Conservation (phyloP, 2,888 invertebrate species). For the Drosophila peninsularis region DNA sequence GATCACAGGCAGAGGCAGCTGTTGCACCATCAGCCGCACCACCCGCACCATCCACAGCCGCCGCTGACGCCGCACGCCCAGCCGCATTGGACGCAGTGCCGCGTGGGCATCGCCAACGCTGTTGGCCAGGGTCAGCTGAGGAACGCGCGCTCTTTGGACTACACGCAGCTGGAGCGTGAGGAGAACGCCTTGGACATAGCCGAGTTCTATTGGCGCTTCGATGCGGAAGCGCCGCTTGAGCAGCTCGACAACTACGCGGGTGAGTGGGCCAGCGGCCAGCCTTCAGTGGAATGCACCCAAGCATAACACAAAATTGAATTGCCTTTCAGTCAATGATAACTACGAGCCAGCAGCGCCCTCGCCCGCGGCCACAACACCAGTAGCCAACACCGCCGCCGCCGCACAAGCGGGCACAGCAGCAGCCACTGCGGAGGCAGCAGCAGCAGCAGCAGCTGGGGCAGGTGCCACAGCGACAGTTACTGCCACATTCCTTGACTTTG, state of each 20-base stretch:
- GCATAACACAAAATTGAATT: conserved; percentile 40
- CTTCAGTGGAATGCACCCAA: conserved; percentile 36
- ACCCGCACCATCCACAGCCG: conserved; percentile 36
- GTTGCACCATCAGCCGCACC: conserved; percentile 41
- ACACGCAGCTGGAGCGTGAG: conserved; percentile 79
- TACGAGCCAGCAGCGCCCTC: conserved; percentile 35
- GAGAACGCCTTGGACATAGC: conserved; percentile 82
- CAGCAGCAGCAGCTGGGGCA: conserved; percentile 10
- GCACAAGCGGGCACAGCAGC: conserved; percentile 10
- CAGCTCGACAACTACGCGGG: conserved; percentile 61
- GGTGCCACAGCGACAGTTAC: conserved; percentile 34
- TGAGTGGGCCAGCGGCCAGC: conserved; percentile 40
- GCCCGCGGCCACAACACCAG: conserved; percentile 13
- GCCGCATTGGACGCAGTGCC: conserved; percentile 79
- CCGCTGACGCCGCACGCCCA: conserved; percentile 63
- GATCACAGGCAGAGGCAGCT: conserved; percentile 61
- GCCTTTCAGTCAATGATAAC: conserved; percentile 45
- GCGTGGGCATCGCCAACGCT: conserved; percentile 45
- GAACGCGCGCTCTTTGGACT: conserved; percentile 83
- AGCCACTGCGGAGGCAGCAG: background rate
- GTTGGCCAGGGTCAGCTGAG: conserved; percentile 73
- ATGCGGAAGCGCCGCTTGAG: conserved; percentile 79
- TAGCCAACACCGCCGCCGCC: conserved; percentile 10
- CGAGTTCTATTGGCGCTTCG: conserved; percentile 84
- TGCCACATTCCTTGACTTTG: conserved; percentile 78